Conservation (phyloP, 1,140 invertebrate genomes). For the Dreissena rostriformis region DNA sequence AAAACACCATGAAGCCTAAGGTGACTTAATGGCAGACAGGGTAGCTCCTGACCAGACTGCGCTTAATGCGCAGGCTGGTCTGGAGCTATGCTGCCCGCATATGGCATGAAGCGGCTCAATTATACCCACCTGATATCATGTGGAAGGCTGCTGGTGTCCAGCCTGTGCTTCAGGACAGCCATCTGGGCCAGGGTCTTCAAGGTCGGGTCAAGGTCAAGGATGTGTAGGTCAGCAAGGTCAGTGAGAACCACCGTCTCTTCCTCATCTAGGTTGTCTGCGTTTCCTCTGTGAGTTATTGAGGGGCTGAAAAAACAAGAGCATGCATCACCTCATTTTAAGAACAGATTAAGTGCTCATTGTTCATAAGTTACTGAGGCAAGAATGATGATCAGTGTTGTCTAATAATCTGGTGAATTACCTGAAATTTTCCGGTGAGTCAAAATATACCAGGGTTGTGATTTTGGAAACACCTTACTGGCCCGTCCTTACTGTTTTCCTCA, state of each 20-base stretch:
- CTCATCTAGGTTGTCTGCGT: constrained; percentile 24
- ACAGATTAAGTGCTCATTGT: too few species aligned
- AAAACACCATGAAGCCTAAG: neutral
- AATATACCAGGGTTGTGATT: too few species aligned
- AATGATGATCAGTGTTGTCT: too few species aligned
- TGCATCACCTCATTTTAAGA: too few species aligned
- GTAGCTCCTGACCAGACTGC: neutral
- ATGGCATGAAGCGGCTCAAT: neutral
- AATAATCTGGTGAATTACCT: too few species aligned
- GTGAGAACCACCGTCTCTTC: constrained; percentile 80
- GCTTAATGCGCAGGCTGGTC: neutral
- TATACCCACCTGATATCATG: constrained; percentile 84
- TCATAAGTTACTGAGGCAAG: too few species aligned
- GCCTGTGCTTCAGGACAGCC: constrained; percentile 84
- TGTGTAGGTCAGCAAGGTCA: constrained; percentile 90
- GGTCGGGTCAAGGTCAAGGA: constrained; percentile 88
- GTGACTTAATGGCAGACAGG: neutral
- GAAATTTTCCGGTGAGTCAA: too few species aligned
- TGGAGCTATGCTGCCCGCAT: too few species aligned
- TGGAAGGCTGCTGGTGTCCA: constrained; percentile 86
- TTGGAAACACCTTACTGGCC: too few species aligned
- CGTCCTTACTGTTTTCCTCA: too few species aligned
- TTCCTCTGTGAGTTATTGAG: neutral
- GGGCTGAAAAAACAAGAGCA: neutral
- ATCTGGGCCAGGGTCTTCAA: constrained; percentile 87